phyloP scores from a whole-genome alignment of 2,113 vertebrate genomes.

The Semnornis frantzii region DNA sequence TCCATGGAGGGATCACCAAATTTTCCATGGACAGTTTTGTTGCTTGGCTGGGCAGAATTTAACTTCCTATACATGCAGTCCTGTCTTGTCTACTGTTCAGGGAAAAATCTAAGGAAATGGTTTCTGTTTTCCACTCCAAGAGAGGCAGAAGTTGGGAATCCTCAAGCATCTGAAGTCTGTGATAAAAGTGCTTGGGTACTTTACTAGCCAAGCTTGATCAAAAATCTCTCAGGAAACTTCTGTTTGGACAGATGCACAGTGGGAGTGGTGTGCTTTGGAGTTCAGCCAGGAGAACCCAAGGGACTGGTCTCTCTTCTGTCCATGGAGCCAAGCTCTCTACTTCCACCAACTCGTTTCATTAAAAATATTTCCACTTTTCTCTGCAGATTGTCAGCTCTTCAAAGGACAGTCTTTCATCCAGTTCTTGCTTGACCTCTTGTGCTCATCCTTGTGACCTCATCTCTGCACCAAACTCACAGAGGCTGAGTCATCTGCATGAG shows the following conservation, averaged over 20 bases:
- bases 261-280: neutral
- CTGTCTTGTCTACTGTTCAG: neutral
- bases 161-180: neutral
- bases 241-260: neutral
- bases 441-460: neutral
- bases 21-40: neutral
- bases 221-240: neutral
- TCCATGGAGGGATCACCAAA: accelerated
- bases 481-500: neutral
- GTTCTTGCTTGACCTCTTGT: neutral
- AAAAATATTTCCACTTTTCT: neutral
- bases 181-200: neutral
- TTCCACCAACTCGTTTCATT: neutral
- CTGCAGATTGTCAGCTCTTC: neutral
- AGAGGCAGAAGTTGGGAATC: neutral
- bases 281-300: neutral
- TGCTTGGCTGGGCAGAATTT: neutral
- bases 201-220: neutral
- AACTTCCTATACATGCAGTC: neutral
- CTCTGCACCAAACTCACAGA: neutral
- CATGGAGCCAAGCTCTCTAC: neutral
- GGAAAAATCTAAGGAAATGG: neutral
- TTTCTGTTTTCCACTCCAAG: neutral
- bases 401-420: neutral
- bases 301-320: neutral